Conservation (phyloP, 2,797 vertebrate species). For the Salmo trutta region DNA sequence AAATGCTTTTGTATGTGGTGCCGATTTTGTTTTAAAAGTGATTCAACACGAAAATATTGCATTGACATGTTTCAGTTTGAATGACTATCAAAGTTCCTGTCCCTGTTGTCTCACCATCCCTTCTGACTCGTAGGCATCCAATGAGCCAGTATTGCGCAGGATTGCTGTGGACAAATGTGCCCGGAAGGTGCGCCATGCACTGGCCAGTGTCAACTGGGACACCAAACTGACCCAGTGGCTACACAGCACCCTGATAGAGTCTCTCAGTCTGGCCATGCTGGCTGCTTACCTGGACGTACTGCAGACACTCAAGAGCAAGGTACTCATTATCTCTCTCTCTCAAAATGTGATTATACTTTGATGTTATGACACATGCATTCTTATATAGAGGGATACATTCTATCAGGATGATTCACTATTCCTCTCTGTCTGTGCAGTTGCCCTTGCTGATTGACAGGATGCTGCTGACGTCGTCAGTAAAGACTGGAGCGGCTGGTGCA, state of each 20-base stretch:
- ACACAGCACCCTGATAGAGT: conserved; percentile 91
- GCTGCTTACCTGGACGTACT: conserved; percentile 95
- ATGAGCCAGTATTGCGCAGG: conserved; percentile 91
- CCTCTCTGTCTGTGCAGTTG: conserved; percentile 74
- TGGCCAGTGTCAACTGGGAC: conserved; percentile 94
- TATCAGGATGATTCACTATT: not conserved
- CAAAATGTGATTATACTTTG: not conserved
- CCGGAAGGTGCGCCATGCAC: conserved; percentile 90
- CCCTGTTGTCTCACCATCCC: not conserved
- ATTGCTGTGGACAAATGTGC: conserved; percentile 96
- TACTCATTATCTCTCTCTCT: conserved; percentile 47
- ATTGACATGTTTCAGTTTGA: not conserved
- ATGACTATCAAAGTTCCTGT: no score
- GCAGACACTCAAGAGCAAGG: conserved; percentile 98
- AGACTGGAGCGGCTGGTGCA: conserved; percentile 86
- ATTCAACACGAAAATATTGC: not conserved
- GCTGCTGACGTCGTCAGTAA: conserved; percentile 86
- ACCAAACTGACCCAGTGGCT: conserved; percentile 96
- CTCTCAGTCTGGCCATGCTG: conserved; percentile 91
- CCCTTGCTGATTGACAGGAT: conserved; percentile 94
- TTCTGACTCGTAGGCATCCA: conserved; percentile 80
- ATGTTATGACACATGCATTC: not conserved
- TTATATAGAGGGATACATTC: not conserved
- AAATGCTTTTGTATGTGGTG: not conserved
- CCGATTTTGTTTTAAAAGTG: not conserved